Base-by-base conservation (phyloP, 37 sponge, comb jelly and placozoan genomes). In the Hormiphora californensis region DNA sequence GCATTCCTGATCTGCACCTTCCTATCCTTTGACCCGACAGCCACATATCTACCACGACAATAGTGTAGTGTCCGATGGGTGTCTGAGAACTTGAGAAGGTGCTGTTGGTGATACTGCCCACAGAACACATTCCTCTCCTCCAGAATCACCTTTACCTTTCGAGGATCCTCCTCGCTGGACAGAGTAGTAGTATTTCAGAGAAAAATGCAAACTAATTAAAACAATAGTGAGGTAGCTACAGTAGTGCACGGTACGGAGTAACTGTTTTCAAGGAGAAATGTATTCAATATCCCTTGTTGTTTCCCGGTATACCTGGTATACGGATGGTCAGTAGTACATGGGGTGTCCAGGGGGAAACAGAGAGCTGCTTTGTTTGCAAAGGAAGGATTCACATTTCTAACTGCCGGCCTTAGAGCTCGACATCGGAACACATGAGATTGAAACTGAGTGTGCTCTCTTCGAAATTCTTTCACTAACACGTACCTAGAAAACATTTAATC, bases 101-200 rank as follows among this genome's bases (percentile, higher is more conserved):
- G 40, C 37, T 67, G 67, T 1, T 69, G 49, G 54, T 68, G 67
- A 54, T 88, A 88, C 2, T 69, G 21, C 21, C 68, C 88, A 53
- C 88, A 88, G 88, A 55, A 88, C 36, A 88, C 36, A 39, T 88
- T 88, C 32, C 88, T 41, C 32, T 88, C 88, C 35, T 88, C 88
- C 15, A 40, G 19, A 8, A 67, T 88, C 7, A 68, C 78, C 17
- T 46, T 63, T 21, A 28, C 59, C 11, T 38, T 41, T 2, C 43
- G 55, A 3, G 69, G 78, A 0, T 46, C 8, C 23, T 88, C 88
- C 38, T 67, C 67, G 37, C 88, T 67, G 78, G n/a, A n/a, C n/a
- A n/a, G n/a, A n/a, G n/a, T n/a, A n/a, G n/a, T n/a, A n/a, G n/a
- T n/a, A n/a, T n/a, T n/a, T n/a, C n/a, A n/a, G n/a, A n/a, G n/a